Percentiles rank a stretch among this genome's conserved stretches.
Conservation (phyloP, 2,797 vertebrate species). For the Dryobates pubescens region DNA sequence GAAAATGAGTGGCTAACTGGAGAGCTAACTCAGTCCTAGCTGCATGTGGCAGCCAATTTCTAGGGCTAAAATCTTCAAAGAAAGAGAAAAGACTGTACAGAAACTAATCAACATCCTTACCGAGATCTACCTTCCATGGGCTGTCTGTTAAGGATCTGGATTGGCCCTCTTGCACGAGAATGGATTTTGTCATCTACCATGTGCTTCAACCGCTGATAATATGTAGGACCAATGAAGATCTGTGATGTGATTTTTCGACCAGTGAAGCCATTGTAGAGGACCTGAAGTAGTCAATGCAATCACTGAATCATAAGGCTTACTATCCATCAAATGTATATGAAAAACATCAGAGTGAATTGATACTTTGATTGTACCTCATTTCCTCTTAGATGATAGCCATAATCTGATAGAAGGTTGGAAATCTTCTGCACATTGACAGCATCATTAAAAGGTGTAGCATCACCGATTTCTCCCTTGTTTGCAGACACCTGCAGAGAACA, state of each 20-base stretch:
- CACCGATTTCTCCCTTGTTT: conserved; percentile 98
- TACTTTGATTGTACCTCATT: conserved; percentile 86
- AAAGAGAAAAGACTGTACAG: background rate
- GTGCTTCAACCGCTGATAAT: conserved; percentile 97
- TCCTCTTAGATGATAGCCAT: conserved; percentile 95
- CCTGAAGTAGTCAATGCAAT: conserved; percentile 76
- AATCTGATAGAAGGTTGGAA: conserved; percentile 95
- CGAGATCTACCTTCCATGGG: conserved; percentile 98
- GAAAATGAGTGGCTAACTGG: background rate
- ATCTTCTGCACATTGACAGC: conserved; percentile 99
- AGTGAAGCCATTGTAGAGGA: conserved; percentile 97
- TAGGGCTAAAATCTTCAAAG: background rate
- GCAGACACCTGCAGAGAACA: conserved; percentile 88
- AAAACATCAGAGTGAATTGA: background rate
- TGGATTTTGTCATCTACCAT: conserved; percentile 99
- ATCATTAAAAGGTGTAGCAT: conserved; percentile 97
- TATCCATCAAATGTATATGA: background rate
- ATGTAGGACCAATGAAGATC: conserved; percentile 97
- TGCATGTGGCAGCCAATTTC: background rate
- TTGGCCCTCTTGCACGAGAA: conserved; percentile 94
- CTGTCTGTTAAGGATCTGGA: conserved; percentile 98
- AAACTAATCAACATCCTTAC: conserved; percentile 76
- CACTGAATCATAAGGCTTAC: background rate
- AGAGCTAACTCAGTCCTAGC: background rate
- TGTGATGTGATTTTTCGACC: conserved; percentile 98